Conservation (phyloP, 2,888 invertebrate species). For the Pseudococcus jackbeardsleyi region DNA sequence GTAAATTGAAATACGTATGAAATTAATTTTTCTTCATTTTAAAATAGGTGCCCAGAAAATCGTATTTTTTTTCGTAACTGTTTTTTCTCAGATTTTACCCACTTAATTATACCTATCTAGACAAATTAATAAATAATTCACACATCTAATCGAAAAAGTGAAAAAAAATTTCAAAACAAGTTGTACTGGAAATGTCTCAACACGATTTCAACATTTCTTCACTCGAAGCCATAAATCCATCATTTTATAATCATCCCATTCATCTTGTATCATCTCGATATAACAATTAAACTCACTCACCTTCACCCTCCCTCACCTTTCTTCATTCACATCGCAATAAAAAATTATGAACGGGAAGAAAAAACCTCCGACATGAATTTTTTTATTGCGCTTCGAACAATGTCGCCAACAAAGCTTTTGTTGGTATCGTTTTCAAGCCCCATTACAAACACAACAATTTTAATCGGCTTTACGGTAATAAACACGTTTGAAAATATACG, state of each 20-base stretch:
- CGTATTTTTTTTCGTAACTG: too few species aligned
- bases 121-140: too few species aligned
- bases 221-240: too few species aligned
- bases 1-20: background rate
- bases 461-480: slow-evolving; percentile 44
- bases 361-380: background rate
- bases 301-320: background rate
- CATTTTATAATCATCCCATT: background rate
- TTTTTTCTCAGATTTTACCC: too few species aligned
- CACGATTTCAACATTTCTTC: too few species aligned
- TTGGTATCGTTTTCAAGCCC: slow-evolving; percentile 18
- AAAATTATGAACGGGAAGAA: background rate
- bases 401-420: background rate
- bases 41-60: too few species aligned
- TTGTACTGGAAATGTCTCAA: background rate
- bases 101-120: too few species aligned
- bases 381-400: background rate
- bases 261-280: background rate
- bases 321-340: background rate
- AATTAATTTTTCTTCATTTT: too few species aligned
- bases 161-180: background rate
- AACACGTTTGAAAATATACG: slow-evolving; percentile 29
- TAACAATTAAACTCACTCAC: background rate
- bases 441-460: slow-evolving; percentile 17
- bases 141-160: background rate